Conservation (phyloP, 2,113 vertebrate species). For the Entomyzon cyanotis region DNA sequence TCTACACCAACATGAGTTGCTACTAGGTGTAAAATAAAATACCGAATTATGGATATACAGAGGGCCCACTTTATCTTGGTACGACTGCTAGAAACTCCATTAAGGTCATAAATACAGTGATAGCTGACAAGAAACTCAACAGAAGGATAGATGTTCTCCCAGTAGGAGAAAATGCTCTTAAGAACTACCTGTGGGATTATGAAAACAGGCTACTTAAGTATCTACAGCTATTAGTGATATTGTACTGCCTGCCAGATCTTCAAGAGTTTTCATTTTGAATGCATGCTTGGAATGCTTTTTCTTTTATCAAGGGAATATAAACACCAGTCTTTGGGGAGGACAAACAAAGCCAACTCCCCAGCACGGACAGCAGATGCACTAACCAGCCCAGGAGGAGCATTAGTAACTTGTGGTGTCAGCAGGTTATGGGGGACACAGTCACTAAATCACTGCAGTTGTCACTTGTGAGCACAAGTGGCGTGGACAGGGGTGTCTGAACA, state of each 20-base stretch:
- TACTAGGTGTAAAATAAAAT: background rate
- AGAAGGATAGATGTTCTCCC: constrained; percentile 25
- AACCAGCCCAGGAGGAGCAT: background rate
- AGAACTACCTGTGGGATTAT: constrained; percentile 58
- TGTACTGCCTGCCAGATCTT: background rate
- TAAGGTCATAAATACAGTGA: constrained; percentile 60
- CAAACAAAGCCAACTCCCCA: background rate
- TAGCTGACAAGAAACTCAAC: constrained; percentile 50
- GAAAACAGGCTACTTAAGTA: constrained; percentile 55
- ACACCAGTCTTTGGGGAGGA: background rate
- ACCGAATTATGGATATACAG: background rate
- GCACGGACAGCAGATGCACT: background rate
- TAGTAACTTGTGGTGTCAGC: background rate
- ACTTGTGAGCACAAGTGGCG: background rate
- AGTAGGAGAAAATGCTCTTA: constrained; percentile 52
- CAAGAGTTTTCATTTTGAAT: background rate
- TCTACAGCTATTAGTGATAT: constrained; percentile 51
- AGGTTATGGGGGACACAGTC: background rate
- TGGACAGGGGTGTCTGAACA: background rate
- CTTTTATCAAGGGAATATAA: constrained; percentile 4
- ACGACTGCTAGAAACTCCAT: constrained; percentile 28
- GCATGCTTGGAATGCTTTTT: background rate
- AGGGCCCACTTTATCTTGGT: background rate
- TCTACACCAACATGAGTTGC: background rate
- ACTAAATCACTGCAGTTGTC: background rate